Conservation (phyloP, 1,140 invertebrate species). For the Dermatophagoides farinae region DNA sequence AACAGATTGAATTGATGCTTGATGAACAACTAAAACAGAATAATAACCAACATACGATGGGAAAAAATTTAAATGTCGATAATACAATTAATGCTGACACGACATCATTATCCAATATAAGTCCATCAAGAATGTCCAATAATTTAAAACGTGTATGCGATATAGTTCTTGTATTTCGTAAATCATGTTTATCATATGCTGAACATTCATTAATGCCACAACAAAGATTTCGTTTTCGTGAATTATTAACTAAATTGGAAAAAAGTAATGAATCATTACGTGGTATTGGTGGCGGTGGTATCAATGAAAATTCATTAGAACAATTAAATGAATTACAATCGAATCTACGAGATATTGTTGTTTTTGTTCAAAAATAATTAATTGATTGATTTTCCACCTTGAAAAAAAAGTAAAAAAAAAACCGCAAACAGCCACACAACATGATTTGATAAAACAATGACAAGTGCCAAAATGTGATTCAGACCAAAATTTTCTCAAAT, state of each 20-base stretch:
- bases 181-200: constrained; percentile 47
- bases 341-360: constrained; percentile 56
- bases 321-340: constrained; percentile 50
- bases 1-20: not conserved
- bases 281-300: constrained; percentile 37
- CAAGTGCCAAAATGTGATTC: no score
- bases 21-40: not conserved
- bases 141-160: constrained; percentile 43
- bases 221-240: constrained; percentile 66
- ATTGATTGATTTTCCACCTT: no score
- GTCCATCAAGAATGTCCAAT: not conserved
- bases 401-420: no score
- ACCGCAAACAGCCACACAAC: no score
- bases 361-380: constrained; percentile 49
- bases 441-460: no score
- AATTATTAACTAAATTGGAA: constrained; percentile 57
- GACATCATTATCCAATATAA: not conserved
- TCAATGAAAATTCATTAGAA: constrained; percentile 31
- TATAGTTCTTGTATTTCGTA: constrained; percentile 49
- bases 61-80: not conserved
- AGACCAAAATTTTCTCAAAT: no score
- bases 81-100: not conserved
- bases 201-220: constrained; percentile 51
- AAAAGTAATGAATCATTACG: constrained; percentile 49
- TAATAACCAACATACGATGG: not conserved